Base-by-base conservation (phyloP, 37 sponge, comb jelly and placozoan genomes). In the Theonella swinhoei region DNA sequence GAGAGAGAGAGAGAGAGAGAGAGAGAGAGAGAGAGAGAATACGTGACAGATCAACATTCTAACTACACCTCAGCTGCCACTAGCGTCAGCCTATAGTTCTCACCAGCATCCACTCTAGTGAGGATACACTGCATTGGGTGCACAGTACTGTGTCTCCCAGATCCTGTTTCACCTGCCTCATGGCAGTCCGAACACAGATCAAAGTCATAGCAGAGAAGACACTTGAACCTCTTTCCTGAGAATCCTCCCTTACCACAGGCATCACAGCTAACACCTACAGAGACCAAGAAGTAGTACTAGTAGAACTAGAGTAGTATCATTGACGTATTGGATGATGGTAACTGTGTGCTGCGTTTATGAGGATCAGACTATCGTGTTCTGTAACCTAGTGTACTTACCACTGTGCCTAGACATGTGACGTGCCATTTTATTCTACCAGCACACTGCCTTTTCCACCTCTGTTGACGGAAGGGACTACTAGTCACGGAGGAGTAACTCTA, bases 41-140 rank as follows among this genome's bases (percentile, higher is more conserved):
- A n/a, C n/a, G 17, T 58, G 60, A 58, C 60, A 19, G 19, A 20
- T 7, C 39, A 35, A 33, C 72, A 9, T 39, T 33, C 36, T 28
- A 9, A 3, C 29, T 59, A 43, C 47, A 42, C n/a, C 3, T 74
- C 29, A 42, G 24, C 11, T n/a, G n/a, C n/a, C n/a, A n/a, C n/a
- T n/a, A n/a, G n/a, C n/a, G n/a, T n/a, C n/a, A n/a, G n/a, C n/a
- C n/a, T n/a, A n/a, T n/a, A n/a, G n/a, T n/a, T n/a, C 77, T 39
- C 41, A 93, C 94, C 95, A 54, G 89, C 75, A 5, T 97, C 97
- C 38, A 91, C 93, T 77, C 86, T 89, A 0, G 95, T 97, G 28
- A 97, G 90, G 17, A 97, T 92, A 75, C 95, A 95, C 80, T 97
- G 97, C 93, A 97, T 90, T 20, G 97, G 95, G 67, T 97, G 97